Conservation (phyloP, 2,888 invertebrate species). For the Conops quadrifasciatus region DNA sequence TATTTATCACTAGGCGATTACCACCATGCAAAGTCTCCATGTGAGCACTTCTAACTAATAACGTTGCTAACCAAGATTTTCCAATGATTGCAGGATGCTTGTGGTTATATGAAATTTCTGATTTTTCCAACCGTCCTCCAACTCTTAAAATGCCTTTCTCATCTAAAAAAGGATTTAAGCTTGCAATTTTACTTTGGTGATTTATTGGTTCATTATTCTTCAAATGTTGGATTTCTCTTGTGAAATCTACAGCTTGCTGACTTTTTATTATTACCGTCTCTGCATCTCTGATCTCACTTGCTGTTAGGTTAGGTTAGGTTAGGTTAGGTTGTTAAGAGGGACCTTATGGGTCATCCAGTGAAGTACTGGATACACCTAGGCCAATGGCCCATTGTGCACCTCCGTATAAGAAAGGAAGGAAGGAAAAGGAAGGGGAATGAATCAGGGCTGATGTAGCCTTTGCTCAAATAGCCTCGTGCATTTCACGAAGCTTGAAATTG, state of each 20-base stretch:
- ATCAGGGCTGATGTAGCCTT: too few species aligned
- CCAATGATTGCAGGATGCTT: conserved; percentile 23
- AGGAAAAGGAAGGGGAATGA: too few species aligned
- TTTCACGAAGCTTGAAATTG: too few species aligned
- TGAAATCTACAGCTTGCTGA: conserved; percentile 4
- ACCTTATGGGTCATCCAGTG: too few species aligned
- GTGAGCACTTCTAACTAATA: conserved; percentile 2
- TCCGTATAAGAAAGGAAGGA: too few species aligned
- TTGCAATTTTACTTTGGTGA: conserved; percentile 4
- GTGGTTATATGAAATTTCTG: conserved; percentile 10
- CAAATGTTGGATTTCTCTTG: not conserved
- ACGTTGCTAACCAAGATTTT: conserved; percentile 14
- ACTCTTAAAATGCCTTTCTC: conserved; percentile 23
- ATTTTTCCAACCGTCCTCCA: conserved; percentile 16
- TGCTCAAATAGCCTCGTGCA: too few species aligned
- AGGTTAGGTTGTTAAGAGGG: too few species aligned
- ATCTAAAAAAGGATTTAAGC: conserved; percentile 19
- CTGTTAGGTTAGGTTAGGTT: too few species aligned
- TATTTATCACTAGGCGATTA: not conserved
- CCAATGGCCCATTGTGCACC: too few species aligned
- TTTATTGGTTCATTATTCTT: not conserved
- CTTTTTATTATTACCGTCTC: conserved; percentile 3
- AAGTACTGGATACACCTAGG: too few species aligned
- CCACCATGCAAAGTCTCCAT: conserved; percentile 12
- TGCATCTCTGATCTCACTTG: conserved; percentile 10